Evolutionary conservation across 2,113 vertebrate genomes (phyloP).

Genomic region (Anguilla rostrata): DNA sequence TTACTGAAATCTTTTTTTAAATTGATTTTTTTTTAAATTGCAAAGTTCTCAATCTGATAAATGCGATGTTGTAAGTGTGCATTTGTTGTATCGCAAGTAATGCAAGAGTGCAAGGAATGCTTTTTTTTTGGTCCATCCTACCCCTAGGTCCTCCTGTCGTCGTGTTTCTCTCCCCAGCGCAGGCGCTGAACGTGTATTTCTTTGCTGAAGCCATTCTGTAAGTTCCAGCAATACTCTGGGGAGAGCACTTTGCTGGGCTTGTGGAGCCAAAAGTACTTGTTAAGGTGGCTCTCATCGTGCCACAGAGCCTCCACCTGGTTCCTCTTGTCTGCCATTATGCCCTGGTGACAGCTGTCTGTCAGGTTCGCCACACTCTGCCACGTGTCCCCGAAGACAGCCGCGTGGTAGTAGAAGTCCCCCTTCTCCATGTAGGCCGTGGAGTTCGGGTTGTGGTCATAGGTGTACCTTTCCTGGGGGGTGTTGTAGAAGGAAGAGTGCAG

Average conservation of each 20-base stretch:
- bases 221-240: constrained; percentile 78
- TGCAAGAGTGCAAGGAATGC: too few species aligned
- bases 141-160: constrained; percentile 32
- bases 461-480: constrained; percentile 44
- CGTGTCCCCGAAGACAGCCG: constrained; percentile 72
- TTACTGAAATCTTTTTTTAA: too few species aligned
- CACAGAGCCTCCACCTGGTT: constrained; percentile 71
- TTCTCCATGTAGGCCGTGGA: constrained; percentile 61
- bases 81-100: too few species aligned
- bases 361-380: constrained; percentile 59
- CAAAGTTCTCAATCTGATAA: too few species aligned
- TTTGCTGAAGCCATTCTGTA: constrained; percentile 26
- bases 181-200: constrained; percentile 55
- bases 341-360: constrained; percentile 55
- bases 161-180: constrained; percentile 59
- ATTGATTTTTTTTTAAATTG: too few species aligned
- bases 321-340: constrained; percentile 61
- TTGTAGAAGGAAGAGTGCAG: constrained; percentile 71
- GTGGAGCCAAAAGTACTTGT: constrained; percentile 70
- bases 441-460: constrained; percentile 64
- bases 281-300: constrained; percentile 81
- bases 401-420: constrained; percentile 74
- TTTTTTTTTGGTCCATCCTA: background rate
- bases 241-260: constrained; percentile 75
- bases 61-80: too few species aligned